A percentile compares a stretch with the other conserved stretches of the same genome.
Evolutionary conservation across 2,888 invertebrate species (phyloP).

Genomic region (Drepanosiphum platanoidis): DNA sequence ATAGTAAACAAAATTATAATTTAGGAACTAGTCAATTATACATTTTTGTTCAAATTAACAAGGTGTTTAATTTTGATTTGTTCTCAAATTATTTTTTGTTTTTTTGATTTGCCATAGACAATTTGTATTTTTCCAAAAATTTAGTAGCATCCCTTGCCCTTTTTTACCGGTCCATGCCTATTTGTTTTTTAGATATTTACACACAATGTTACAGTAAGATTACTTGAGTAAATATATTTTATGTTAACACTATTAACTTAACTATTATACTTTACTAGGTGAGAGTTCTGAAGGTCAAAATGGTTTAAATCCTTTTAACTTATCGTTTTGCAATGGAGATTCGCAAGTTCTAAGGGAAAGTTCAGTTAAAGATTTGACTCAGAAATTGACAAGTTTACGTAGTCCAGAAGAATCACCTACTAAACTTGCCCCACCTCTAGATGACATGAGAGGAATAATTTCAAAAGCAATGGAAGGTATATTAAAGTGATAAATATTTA

Average conservation of each 20-base stretch:
- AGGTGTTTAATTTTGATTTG: too few relatives aligned
- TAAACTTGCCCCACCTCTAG: slow-evolving; percentile 66
- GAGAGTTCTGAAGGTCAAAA: slow-evolving; percentile 59
- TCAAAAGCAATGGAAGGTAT: slow-evolving; percentile 88
- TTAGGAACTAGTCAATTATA: too few relatives aligned
- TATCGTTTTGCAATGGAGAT: slow-evolving; percentile 62
- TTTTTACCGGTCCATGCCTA: too few relatives aligned
- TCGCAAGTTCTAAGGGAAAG: slow-evolving; percentile 71
- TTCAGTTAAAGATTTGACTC: slow-evolving; percentile 88
- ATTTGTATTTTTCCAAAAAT: too few relatives aligned
- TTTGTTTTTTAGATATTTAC: not conserved
- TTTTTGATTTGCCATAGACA: too few relatives aligned
- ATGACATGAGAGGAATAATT: slow-evolving; percentile 88
- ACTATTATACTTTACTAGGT: not conserved
- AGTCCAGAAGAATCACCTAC: slow-evolving; percentile 69
- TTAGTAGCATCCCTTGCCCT: too few relatives aligned
- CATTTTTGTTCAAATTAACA: too few relatives aligned
- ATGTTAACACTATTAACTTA: not conserved
- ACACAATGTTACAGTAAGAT: not conserved
- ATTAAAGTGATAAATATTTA: not conserved
- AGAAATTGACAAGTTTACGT: slow-evolving; percentile 76
- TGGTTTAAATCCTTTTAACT: slow-evolving; percentile 22
- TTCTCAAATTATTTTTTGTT: not conserved
- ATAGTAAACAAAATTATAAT: too few relatives aligned
- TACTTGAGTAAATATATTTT: not conserved